These are phyloP conservation scores for Dryococelus australis DNA, from an alignment of 2,888 invertebrate species.

Conservation along the genomic window DNA sequence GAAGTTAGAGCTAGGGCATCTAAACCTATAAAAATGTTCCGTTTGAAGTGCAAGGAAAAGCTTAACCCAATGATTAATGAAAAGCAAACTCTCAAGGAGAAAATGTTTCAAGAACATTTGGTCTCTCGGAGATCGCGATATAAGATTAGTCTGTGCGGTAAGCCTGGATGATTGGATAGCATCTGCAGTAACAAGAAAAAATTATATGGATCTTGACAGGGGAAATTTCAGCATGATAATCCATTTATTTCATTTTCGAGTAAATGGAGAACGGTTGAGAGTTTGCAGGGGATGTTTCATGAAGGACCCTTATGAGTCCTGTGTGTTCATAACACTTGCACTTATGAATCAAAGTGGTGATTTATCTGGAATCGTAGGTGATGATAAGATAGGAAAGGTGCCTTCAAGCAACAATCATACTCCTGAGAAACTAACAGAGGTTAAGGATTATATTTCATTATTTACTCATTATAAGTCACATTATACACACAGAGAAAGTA, in stretches of 20 bases:
- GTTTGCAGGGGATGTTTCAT: not conserved
- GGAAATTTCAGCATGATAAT: not conserved
- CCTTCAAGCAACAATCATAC: not conserved
- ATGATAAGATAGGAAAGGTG: not conserved
- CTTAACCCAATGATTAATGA: not conserved
- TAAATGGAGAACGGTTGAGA: not conserved
- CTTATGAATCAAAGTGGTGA: not conserved
- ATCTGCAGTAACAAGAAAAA: not conserved
- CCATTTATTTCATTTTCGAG: not conserved
- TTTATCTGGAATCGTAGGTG: not conserved
- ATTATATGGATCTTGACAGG: not conserved
- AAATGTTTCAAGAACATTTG: not conserved
- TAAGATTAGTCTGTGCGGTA: not conserved
- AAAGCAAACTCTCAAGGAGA: not conserved
- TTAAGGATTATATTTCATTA: not conserved
- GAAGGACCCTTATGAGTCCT: not conserved
- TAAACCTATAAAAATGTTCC: not conserved
- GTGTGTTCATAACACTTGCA: not conserved
- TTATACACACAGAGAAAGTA: not conserved
- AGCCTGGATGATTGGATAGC: not conserved
- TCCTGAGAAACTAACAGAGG: not conserved
- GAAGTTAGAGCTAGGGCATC: not conserved
- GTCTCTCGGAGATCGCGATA: not conserved
- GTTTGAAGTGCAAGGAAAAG: not conserved
- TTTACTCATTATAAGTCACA: not conserved